A percentile compares a stretch with the other conserved stretches of the same genome.
Conservation (phyloP, 2,888 invertebrate genomes). For the Dicyrtomina minuta region DNA sequence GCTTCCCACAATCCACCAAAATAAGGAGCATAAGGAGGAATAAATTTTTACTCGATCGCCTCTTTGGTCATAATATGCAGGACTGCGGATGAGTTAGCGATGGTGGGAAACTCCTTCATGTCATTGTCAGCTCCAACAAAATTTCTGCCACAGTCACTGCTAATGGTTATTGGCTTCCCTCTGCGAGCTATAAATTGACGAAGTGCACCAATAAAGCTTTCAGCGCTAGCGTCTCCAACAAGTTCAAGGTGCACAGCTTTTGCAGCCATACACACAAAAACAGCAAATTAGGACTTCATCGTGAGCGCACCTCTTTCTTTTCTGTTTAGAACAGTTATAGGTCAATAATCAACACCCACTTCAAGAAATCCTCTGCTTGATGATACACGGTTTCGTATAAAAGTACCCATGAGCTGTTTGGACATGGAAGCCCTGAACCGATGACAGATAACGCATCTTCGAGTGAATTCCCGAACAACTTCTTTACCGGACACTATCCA, state of each 20-base stretch:
- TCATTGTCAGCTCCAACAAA: conserved; percentile 36
- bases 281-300: conserved; percentile 53
- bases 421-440: conserved; percentile 43
- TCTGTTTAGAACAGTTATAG: conserved; percentile 51
- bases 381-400: too few relatives aligned
- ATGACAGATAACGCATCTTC: conserved; percentile 54
- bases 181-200: conserved; percentile 35
- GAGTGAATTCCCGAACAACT: conserved; percentile 46
- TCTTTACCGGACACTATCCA: too few relatives aligned
- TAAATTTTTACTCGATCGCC: conserved; percentile 21
- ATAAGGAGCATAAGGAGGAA: conserved; percentile 25
- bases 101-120: not conserved
- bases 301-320: conserved; percentile 49
- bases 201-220: conserved; percentile 40
- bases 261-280: conserved; percentile 55
- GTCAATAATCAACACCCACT: conserved; percentile 55
- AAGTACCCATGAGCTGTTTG: conserved; percentile 55
- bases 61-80: too few relatives aligned
- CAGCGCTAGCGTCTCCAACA: conserved; percentile 39
- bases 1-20: conserved; percentile 43
- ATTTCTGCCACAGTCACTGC: conserved; percentile 41
- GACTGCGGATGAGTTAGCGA: too few relatives aligned
- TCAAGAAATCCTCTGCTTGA: too few relatives aligned
- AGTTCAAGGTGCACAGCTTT: conserved; percentile 54
- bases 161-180: too few relatives aligned